Base-by-base conservation (phyloP, 2,113 vertebrate genomes). In the Columbina picui region DNA sequence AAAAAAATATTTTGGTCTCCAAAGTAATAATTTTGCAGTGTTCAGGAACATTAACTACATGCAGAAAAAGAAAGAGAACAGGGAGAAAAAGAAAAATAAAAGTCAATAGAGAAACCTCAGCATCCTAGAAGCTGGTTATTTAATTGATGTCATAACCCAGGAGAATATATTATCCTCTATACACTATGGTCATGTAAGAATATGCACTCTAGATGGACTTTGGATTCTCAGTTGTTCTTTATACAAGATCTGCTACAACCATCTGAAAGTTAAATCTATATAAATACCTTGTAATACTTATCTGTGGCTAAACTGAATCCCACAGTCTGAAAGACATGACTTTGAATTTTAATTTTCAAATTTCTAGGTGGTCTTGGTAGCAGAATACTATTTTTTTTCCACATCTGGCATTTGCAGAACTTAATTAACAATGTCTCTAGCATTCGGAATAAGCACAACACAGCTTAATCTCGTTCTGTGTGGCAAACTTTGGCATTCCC, bases 281-380 rank as follows among this genome's bases (percentile, higher is more conserved):
- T 64, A 94, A 94, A 93, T 83, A 86, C 64, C 84, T 86, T 19
- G 18, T 75, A 84, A 91, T 89, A 92, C 76, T 45, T 77, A 8
- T 60, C 76, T 87, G 43, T 67, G 59, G 68, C 75, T 81, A 68
- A 96, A 87, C 14, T 47, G 88, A 93, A 55, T 89, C 84, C 74
- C 60, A 67, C 49, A 78, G 47, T 77, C 77, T 50, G 77, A 61
- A 92, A 90, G 91, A 78, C 79, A 82, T 95, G 95, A 94, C 59
- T 76, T 43, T 65, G 90, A 96, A 96, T 91, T 90, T 93, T 83
- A 91, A 96, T 94, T 89, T 91, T 91, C 74, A 84, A 70, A 87
- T 91, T 88, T 92, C 88, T 92, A 60, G 84, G 45, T 73, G 65
- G 36, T 79, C 81, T 94, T 41, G 53, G 60, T 76, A 74, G 45